A percentile compares a stretch with the other conserved stretches of the same genome.
Evolutionary conservation across 1,140 invertebrate genomes (phyloP).

Genomic region (Lucilia sericata): DNA sequence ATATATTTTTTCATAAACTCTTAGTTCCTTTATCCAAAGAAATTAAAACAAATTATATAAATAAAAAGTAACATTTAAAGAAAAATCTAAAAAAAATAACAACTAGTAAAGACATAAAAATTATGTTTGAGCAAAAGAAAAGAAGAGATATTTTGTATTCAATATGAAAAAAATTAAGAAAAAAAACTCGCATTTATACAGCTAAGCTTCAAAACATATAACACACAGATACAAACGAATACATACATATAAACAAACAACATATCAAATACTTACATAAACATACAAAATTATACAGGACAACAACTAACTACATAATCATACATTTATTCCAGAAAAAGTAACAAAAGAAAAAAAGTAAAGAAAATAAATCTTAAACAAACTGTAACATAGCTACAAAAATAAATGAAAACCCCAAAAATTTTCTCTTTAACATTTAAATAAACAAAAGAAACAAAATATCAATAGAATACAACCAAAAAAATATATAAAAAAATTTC

Average conservation of each 20-base stretch:
- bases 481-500: not conserved
- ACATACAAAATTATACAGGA: not conserved
- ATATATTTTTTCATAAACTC: conserved; percentile 5
- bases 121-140: no score
- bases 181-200: conserved; percentile 28
- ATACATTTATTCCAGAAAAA: not conserved
- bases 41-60: not conserved
- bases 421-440: not conserved
- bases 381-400: not conserved
- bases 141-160: no score
- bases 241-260: not conserved
- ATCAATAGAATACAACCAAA: not conserved
- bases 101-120: no score
- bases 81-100: no score
- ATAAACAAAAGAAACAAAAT: not conserved
- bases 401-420: not conserved
- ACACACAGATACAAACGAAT: not conserved
- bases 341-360: not conserved
- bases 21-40: conserved; percentile 25
- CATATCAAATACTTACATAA: conserved; percentile 7
- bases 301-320: not conserved
- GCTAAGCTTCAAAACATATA: conserved; percentile 29
- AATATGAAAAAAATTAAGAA: no score
- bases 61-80: no score
- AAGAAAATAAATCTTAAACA: not conserved